Conservation (phyloP, 2,797 vertebrate species). For the Tapirus indicus region DNA sequence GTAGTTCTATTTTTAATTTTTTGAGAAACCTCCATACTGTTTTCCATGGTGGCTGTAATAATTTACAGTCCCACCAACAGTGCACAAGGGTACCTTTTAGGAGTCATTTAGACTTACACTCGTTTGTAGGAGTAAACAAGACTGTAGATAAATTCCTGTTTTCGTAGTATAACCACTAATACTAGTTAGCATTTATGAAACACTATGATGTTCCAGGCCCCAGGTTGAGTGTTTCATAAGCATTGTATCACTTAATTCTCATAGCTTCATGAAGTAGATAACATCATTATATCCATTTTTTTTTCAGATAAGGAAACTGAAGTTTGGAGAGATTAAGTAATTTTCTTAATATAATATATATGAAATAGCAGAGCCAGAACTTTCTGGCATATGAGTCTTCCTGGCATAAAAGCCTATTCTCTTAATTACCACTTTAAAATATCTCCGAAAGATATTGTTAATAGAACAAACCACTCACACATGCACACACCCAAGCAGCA, state of each 20-base stretch:
- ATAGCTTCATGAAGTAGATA: background rate
- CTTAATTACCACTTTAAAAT: background rate
- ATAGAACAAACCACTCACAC: background rate
- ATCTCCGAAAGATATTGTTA: background rate
- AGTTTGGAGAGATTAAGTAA: background rate
- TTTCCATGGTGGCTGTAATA: background rate
- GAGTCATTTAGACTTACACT: background rate
- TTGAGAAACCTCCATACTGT: background rate
- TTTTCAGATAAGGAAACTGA: background rate
- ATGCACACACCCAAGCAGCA: background rate
- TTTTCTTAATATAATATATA: background rate
- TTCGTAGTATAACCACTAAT: background rate
- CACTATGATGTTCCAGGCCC: background rate
- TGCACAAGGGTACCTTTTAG: background rate
- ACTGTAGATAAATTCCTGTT: background rate
- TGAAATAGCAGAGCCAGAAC: background rate
- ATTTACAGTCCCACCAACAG: background rate
- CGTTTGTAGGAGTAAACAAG: background rate
- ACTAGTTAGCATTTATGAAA: background rate
- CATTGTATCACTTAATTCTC: background rate
- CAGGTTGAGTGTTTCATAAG: slow-evolving; percentile 1
- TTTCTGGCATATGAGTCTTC: background rate
- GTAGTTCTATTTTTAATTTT: background rate
- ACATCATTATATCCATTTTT: background rate
- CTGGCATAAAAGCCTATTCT: background rate